Percentiles rank a stretch among this genome's conserved stretches.
These are phyloP conservation scores for Ectobius pallidus DNA, from an alignment of 2,888 invertebrate genomes.

Conservation along the genomic window DNA sequence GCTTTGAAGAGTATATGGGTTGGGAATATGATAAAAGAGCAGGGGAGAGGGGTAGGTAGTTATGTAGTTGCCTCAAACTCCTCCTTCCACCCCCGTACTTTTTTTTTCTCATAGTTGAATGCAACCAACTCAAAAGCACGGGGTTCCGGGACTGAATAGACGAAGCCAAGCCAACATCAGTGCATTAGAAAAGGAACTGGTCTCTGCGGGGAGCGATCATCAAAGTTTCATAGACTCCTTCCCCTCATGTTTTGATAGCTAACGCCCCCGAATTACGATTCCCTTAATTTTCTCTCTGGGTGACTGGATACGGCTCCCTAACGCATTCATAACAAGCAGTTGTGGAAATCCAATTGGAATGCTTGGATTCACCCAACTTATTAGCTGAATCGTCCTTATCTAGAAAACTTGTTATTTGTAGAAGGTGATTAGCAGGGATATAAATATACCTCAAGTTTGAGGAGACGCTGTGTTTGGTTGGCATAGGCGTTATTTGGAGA, in stretches of 20 bases:
- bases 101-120: slow-evolving; percentile 4
- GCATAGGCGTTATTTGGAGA: too few species aligned
- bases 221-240: slow-evolving; percentile 42
- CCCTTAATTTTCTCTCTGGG: slow-evolving; percentile 38
- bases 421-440: too few species aligned
- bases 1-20: slow-evolving; percentile 48
- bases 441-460: too few species aligned
- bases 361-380: background rate
- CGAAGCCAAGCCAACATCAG: slow-evolving; percentile 4
- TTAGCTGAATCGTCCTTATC: too few species aligned
- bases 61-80: slow-evolving; percentile 39
- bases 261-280: slow-evolving; percentile 40
- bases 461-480: too few species aligned
- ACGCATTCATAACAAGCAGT: background rate
- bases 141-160: slow-evolving; percentile 4
- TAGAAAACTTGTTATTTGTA: too few species aligned
- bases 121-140: slow-evolving; percentile 8
- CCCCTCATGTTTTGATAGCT: slow-evolving; percentile 40
- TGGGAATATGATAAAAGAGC: slow-evolving; percentile 48
- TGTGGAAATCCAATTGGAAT: background rate
- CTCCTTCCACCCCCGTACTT: slow-evolving; percentile 14
- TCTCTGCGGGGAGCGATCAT: slow-evolving; percentile 34
- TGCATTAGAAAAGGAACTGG: slow-evolving; percentile 17
- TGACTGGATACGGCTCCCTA: slow-evolving; percentile 11
- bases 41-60: slow-evolving; percentile 45